Evolutionary conservation across 2,888 invertebrate genomes (phyloP), one percentile per base, ranked within the genome.

Genomic region (Lampropteryx suffumata): DNA sequence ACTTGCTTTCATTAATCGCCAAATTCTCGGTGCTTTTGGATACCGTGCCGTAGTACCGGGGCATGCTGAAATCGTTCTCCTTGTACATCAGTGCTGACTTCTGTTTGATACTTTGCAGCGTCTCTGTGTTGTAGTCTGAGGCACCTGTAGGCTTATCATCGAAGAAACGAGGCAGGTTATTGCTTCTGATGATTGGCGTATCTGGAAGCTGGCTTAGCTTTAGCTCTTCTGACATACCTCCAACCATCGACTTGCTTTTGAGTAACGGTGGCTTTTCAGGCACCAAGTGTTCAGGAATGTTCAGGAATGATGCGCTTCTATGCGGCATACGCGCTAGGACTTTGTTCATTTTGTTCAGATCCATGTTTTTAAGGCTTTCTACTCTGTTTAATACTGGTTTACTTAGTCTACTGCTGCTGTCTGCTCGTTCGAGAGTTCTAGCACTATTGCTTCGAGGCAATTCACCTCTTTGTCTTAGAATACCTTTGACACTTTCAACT

Each of bases 61-160:
- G 93, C 93, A 93, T 93, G 12, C 92, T 92, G 45, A 91, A 92
- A 57, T 93, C 93, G 40, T 79, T 79, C 54, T 91, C 88, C 17
- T 87, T 82, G 26, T 86, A 84, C 77, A 86, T 79, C 58, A 84
- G 57, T 33, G 90, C 91, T 0, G 92, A 89, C 34, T 92, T 87
- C 65, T 92, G 92, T 50, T 92, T 90, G 10, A 90, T 85, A 52
- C 88, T 85, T 52, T 89, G 84, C 21, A 91, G 63, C 0, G 79
- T 86, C n/a, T 90, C 88, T 0, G 75, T 82, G 57, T 76, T 90
- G 44, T 89, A 91, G 61, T 84, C 87, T 0, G 79, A 71, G 7
- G 39, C 17, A 3, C 87, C 50, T 0, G 80, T 66, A 2, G 91
- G 87, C 42, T 77, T 79, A 14, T 89, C 88, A 7, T 80, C 82